These are phyloP conservation scores for Lagria hirta DNA, from an alignment of 2,888 invertebrate genomes.

Conservation along the genomic window DNA sequence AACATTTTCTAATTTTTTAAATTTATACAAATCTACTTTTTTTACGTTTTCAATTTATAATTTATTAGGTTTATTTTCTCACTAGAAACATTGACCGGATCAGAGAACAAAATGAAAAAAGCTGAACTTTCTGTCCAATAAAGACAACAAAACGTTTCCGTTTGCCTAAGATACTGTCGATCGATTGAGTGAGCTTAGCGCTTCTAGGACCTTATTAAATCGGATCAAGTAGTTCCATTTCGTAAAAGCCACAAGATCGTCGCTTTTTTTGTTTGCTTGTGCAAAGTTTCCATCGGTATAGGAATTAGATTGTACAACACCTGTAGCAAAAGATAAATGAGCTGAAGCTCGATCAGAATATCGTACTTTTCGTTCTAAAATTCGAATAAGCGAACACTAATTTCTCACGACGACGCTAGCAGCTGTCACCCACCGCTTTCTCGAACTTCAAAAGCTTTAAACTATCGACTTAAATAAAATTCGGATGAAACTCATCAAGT, in stretches of 20 bases:
- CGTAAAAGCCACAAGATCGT: slow-evolving; percentile 6
- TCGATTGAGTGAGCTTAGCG: slow-evolving; percentile 14
- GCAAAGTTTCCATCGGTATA: slow-evolving; percentile 18
- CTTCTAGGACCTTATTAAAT: slow-evolving; percentile 13
- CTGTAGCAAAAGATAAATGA: slow-evolving; percentile 24
- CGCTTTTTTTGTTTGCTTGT: slow-evolving; percentile 4
- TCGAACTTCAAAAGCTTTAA: slow-evolving; percentile 24
- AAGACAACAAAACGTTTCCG: too few species aligned
- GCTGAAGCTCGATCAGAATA: slow-evolving; percentile 4
- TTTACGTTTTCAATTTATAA: too few species aligned
- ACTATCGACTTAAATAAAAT: slow-evolving; percentile 27
- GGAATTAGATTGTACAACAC: slow-evolving; percentile 19
- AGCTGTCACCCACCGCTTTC: slow-evolving; percentile 24
- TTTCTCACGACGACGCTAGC: slow-evolving; percentile 23
- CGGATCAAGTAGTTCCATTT: slow-evolving; percentile 19
- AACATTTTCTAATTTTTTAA: too few species aligned
- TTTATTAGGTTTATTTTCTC: too few species aligned
- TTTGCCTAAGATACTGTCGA: too few species aligned
- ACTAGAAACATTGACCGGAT: too few species aligned
- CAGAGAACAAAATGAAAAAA: too few species aligned
- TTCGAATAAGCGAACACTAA: slow-evolving; percentile 21
- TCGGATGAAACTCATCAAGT: slow-evolving; percentile 22
- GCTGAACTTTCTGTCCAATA: too few species aligned
- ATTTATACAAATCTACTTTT: too few species aligned
- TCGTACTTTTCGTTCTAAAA: slow-evolving; percentile 8